Evolutionary conservation across 2,797 vertebrate genomes (phyloP), one percentile per base, ranked within the genome.

Genomic region (Heteromormyrus szaboi): DNA sequence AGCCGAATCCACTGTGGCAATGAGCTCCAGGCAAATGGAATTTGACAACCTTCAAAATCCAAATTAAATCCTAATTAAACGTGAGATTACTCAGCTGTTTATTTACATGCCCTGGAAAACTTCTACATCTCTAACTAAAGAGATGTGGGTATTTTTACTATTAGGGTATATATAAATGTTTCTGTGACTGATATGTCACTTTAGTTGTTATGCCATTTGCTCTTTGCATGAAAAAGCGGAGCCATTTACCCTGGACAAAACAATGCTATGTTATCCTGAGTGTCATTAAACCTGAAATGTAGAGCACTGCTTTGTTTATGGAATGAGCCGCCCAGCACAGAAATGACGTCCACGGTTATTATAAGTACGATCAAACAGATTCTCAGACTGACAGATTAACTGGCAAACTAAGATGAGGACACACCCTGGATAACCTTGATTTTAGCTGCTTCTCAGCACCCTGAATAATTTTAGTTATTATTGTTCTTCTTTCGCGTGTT

Each of bases 401-500:
- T 33, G 11, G 65, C 11, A 68, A 33, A 4, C 65, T 29, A 65
- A 12, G 62, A 25, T 1, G 9, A 29, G 9, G 62, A 5, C 62
- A 68, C 29, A 29, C 25, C 62, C 25, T 14, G 65, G 25, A 33
- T 33, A 68, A 68, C 65, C 11, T 68, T 68, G 96, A 97, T 41
- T 76, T 19, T 37, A 76, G 33, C 68, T 76, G 2, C 33, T 37
- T 76, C 37, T 76, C 29, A 7, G 37, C 4, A 41, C 3, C 17
- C 33, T 19, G 68, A 76, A 76, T 76, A 19, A 41, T 41, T 76
- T 37, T 41, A 17, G 37, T 9, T 0, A 9, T 37, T 8, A 44
- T 44, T 6, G 72, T 19, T n/a, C 72, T 79, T 44, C 37, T 44
- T 33, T 14, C 11, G 12, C 17, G 65, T 72, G 29, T 72, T 14